Evolutionary conservation across 64 coral and sea anemone genomes (phyloP).

Genomic region (Hydrozoanthus tunicans): DNA sequence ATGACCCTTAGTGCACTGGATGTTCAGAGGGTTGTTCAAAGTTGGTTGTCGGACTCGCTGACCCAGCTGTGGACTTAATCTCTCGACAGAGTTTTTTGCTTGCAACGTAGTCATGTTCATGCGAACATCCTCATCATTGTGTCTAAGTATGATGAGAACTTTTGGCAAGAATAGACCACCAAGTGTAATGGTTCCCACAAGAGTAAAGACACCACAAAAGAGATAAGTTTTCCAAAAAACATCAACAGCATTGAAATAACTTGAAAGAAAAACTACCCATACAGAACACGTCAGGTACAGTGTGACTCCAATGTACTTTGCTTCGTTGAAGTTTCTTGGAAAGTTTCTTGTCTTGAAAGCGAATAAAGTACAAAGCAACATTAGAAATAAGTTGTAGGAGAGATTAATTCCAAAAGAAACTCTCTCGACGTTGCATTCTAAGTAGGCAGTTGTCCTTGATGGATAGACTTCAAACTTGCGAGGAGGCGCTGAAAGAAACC

Average conservation of each 20-base stretch:
- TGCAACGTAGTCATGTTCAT: slow-evolving; percentile 13
- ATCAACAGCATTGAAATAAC: slow-evolving; percentile 58
- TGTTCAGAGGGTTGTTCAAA: not conserved
- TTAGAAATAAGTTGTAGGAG: slow-evolving; percentile 75
- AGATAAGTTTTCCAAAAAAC: slow-evolving; percentile 58
- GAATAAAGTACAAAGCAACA: slow-evolving; percentile 82
- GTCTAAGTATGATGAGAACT: slow-evolving; percentile 56
- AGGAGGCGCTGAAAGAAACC: slow-evolving; percentile 73
- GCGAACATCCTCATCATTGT: slow-evolving; percentile 13
- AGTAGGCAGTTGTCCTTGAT: not conserved
- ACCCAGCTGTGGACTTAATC: not conserved
- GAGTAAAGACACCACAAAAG: slow-evolving; percentile 34
- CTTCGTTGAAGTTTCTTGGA: slow-evolving; percentile 97
- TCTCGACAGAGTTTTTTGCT: not conserved
- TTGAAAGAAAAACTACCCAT: slow-evolving; percentile 88
- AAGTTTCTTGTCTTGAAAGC: slow-evolving; percentile 92
- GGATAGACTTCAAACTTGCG: slow-evolving; percentile 57
- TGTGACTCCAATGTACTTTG: slow-evolving; percentile 90
- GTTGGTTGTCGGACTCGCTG: not conserved
- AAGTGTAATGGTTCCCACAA: slow-evolving; percentile 70
- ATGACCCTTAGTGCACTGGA: not conserved
- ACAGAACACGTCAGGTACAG: slow-evolving; percentile 92
- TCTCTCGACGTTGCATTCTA: slow-evolving; percentile 63
- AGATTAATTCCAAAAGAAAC: slow-evolving; percentile 66
- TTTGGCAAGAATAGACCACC: slow-evolving; percentile 72